Percentiles rank a stretch among this genome's conserved stretches.
phyloP scores from a whole-genome alignment of 2,113 vertebrate genomes.

The Neolamprologus sp. region DNA sequence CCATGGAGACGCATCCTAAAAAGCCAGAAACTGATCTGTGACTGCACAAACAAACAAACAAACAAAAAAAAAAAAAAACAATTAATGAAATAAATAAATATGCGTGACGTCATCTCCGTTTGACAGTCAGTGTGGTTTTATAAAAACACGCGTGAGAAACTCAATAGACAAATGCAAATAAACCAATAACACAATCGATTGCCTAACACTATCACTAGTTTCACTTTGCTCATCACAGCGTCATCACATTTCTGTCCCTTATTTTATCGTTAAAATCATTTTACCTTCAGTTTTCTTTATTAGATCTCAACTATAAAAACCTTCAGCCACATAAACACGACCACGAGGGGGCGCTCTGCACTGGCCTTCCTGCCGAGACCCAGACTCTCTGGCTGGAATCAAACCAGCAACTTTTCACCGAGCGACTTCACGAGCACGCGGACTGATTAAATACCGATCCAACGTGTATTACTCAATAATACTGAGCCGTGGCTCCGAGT shows the following conservation, averaged over 20 bases:
- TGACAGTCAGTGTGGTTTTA: accelerated
- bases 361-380: neutral
- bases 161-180: neutral
- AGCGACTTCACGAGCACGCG: neutral
- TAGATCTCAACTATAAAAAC: accelerated
- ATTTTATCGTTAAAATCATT: neutral
- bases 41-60: neutral
- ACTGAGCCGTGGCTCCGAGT: neutral
- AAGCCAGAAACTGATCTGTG: neutral
- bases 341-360: neutral
- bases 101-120: neutral
- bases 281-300: neutral
- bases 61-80: neutral
- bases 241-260: neutral
- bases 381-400: neutral
- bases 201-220: neutral
- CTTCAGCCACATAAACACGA: neutral
- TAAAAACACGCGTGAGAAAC: neutral
- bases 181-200: neutral
- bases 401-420: neutral
- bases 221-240: neutral
- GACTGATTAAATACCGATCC: neutral
- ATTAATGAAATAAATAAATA: neutral
- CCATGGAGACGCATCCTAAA: neutral
- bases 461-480: accelerated